Evolutionary conservation across 64 coral and sea anemone genomes (phyloP).

Genomic region (Cladopsammia gracilis): DNA sequence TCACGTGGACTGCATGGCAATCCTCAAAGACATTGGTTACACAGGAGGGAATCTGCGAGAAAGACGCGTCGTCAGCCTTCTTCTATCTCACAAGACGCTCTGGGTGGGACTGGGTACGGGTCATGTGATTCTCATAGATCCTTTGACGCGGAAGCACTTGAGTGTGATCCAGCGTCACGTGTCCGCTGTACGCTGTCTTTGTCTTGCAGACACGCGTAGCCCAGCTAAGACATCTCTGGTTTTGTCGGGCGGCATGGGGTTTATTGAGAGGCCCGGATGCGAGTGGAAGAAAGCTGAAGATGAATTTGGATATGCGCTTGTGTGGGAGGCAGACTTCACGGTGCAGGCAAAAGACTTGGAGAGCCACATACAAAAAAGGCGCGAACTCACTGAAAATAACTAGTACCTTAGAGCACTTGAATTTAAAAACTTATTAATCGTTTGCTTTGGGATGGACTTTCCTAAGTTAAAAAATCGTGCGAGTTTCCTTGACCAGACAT

Average conservation of each 20-base stretch:
- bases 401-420: not conserved
- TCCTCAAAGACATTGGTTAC: conserved; percentile 44
- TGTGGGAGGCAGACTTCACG: conserved; percentile 84
- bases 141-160: conserved; percentile 62
- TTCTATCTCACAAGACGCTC: conserved; percentile 58
- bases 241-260: conserved; percentile 90
- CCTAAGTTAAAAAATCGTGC: too few relatives aligned
- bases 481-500: too few relatives aligned
- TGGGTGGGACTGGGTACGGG: conserved; percentile 94
- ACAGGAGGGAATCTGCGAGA: conserved; percentile 41
- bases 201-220: conserved; percentile 49
- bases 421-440: too few relatives aligned
- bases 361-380: conserved; percentile 10
- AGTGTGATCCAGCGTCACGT: conserved; percentile 81
- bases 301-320: conserved; percentile 79
- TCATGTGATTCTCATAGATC: conserved; percentile 88
- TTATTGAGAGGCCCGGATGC: conserved; percentile 71
- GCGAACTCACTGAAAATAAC: not conserved
- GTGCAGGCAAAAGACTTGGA: conserved; percentile 66
- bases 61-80: conserved; percentile 86
- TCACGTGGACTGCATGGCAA: conserved; percentile 66
- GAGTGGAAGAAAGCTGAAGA: conserved; percentile 49
- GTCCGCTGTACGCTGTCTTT: conserved; percentile 88
- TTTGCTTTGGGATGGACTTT: too few relatives aligned
- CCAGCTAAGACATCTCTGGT: conserved; percentile 61